A percentile compares a stretch with the other conserved stretches of the same genome.
Evolutionary conservation across 2,888 invertebrate genomes (phyloP).

Genomic region (Drosophila ezoana): DNA sequence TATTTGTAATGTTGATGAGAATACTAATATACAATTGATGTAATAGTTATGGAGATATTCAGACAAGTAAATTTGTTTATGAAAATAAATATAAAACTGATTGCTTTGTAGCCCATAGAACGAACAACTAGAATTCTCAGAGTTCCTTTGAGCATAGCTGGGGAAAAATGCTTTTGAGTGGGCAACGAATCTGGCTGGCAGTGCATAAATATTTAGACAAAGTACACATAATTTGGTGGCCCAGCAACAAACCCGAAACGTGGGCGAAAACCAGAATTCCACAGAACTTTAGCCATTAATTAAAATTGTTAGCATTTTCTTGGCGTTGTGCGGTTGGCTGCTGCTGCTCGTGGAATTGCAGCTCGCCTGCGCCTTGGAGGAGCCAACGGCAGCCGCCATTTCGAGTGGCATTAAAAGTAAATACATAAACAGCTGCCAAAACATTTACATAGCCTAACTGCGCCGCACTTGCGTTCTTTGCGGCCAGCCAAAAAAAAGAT

Average conservation of each 20-base stretch:
- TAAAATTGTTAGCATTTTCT: slow-evolving; percentile 81
- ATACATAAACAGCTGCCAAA: slow-evolving; percentile 75
- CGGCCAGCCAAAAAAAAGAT: slow-evolving; percentile 24
- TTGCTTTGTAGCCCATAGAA: background rate
- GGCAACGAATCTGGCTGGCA: slow-evolving; percentile 13
- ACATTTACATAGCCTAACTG: slow-evolving; percentile 77
- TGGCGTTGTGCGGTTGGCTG: slow-evolving; percentile 67
- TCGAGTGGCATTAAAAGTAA: slow-evolving; percentile 73
- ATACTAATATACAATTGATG: too few relatives aligned
- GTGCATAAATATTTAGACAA: slow-evolving; percentile 59
- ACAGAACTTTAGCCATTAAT: slow-evolving; percentile 84
- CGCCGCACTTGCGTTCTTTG: slow-evolving; percentile 51
- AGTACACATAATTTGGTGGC: slow-evolving; percentile 44
- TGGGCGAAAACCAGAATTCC: slow-evolving; percentile 50
- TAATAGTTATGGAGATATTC: too few relatives aligned
- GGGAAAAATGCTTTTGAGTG: slow-evolving; percentile 36
- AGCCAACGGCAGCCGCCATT: slow-evolving; percentile 27
- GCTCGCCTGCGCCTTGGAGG: slow-evolving; percentile 17
- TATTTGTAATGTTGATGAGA: too few relatives aligned
- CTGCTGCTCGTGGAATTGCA: slow-evolving; percentile 31
- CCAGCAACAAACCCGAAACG: slow-evolving; percentile 13
- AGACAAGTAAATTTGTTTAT: too few relatives aligned
- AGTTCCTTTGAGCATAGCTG: slow-evolving; percentile 8
- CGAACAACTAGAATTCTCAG: background rate
- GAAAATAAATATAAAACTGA: background rate